Base-by-base conservation (phyloP, 2,888 invertebrate genomes). In the Serrognathus titanus region DNA sequence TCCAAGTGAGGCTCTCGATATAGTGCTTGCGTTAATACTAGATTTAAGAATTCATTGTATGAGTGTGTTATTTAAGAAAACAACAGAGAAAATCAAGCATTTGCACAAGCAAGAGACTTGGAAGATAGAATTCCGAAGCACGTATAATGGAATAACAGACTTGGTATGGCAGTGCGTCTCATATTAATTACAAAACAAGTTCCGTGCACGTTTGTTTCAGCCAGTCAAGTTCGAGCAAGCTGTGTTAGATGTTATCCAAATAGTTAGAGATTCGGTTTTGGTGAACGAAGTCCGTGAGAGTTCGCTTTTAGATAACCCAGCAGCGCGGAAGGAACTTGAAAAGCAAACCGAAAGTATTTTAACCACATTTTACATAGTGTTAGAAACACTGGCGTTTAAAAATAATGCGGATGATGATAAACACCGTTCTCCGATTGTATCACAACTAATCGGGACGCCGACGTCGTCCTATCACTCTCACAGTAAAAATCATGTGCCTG, bases 1-100 rank as follows among this genome's bases (percentile, higher is more conserved):
- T 56, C 94, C 94, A 0, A 88, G 87, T 53, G 94, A 96, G 77
- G 92, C 93, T 3, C 80, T 94, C 52, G 91, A 91, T 66, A 86
- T 93, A 58, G 86, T 97, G 50, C 89, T 91, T 69, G 86, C 85
- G 63, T 83, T 96, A 43, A 88, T 95, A 63, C 88, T 94, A 74
- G 93, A 96, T 73, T 85, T 96, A 69, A 85, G 94, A 62, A 82
- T 92, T 54, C 89, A 92, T 75, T 94, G 94, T 65, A 88, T 96
- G 82, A 84, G 86, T 7, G 88, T 89, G 59, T 84, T 95, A 62
- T 87, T 97, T 55, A 90, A 90, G 69, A 90, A 94, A 69, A 88
- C 94, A 0, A 88, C 88, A 12, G 88, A 89, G 61, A 89, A 89
- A 63, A 86, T 93, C 36, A 85, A 86, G 67, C 83, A 83, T 35